These are phyloP conservation scores for Phyllostomus discolor DNA, from an alignment of 2,113 vertebrate species.

Conservation along the genomic window DNA sequence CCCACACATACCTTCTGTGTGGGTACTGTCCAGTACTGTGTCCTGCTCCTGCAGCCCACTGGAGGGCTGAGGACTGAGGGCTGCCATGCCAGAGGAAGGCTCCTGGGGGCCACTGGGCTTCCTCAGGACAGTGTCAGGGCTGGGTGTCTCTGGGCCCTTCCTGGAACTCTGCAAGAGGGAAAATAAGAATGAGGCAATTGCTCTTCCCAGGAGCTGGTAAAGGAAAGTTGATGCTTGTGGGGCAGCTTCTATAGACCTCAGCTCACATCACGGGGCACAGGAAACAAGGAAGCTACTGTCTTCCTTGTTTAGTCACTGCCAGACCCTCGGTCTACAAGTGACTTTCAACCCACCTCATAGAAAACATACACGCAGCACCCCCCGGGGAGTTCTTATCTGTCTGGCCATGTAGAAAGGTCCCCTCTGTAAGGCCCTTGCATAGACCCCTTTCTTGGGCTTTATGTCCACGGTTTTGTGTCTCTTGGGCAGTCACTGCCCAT, in stretches of 20 bases:
- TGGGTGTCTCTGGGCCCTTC: background rate
- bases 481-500: background rate
- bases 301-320: background rate
- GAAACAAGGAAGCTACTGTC: background rate
- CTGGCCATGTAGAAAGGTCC: background rate
- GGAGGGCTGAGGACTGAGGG: background rate
- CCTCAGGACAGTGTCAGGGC: background rate
- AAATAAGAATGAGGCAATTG: background rate
- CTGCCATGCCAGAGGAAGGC: background rate
- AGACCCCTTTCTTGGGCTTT: background rate
- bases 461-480: background rate
- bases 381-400: background rate
- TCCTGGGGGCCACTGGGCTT: background rate
- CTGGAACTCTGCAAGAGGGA: slow-evolving; percentile 47
- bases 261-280: background rate
- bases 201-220: background rate
- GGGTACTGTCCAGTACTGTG: background rate
- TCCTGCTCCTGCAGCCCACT: background rate
- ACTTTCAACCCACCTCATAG: background rate
- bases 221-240: background rate
- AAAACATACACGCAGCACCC: background rate
- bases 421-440: background rate
- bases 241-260: background rate
- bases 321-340: background rate
- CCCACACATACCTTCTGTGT: slow-evolving; percentile 17